Evolutionary conservation across 2,113 vertebrate genomes (phyloP).

Genomic region (Gymnarchus niloticus): DNA sequence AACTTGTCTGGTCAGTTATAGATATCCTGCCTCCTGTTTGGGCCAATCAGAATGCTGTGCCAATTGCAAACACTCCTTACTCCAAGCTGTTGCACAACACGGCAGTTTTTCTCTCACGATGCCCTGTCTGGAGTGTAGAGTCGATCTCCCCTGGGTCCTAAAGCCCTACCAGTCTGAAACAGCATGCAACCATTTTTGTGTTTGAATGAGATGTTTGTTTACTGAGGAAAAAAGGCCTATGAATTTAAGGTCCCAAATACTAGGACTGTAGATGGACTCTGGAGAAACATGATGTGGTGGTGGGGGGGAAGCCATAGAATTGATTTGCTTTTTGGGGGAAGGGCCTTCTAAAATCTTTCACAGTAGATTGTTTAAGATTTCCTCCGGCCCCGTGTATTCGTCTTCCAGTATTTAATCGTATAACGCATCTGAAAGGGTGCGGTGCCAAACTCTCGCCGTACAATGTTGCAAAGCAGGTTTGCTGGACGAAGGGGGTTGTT

Average conservation of each 20-base stretch:
- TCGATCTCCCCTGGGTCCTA: background rate
- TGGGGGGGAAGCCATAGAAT: background rate
- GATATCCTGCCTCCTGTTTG: background rate
- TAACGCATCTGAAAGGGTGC: background rate
- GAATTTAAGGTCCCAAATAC: background rate
- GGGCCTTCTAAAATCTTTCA: background rate
- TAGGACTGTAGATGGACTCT: background rate
- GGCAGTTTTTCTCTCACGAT: background rate
- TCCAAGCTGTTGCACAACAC: background rate
- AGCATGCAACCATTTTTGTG: background rate
- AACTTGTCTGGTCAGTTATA: background rate
- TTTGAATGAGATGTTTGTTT: too few relatives aligned
- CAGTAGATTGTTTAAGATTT: background rate
- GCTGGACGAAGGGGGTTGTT: background rate
- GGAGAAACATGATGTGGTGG: background rate
- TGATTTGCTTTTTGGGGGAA: background rate
- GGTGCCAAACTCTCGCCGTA: background rate
- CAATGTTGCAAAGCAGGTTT: background rate
- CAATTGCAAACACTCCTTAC: background rate
- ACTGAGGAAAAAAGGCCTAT: background rate
- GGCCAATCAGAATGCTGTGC: background rate
- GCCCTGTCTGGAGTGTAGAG: background rate
- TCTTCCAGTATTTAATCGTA: background rate
- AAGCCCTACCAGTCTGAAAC: background rate
- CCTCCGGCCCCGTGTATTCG: background rate